Percentiles rank a stretch among this genome's conserved stretches.
Conservation (phyloP, 2,888 invertebrate genomes). For the Dynastes hyllus region DNA sequence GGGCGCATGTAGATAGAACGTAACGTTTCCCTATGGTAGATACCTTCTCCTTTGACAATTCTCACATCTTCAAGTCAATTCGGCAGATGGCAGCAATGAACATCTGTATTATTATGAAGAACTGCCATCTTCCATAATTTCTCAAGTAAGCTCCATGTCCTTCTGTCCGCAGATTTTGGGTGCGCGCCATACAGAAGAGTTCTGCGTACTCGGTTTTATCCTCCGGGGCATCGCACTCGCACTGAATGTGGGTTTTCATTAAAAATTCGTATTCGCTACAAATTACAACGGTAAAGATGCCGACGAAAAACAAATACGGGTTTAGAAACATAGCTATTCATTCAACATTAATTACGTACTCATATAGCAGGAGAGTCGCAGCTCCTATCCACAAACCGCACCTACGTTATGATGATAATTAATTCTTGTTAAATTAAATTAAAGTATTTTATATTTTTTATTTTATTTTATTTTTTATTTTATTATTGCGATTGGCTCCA, state of each 20-base stretch:
- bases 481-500: too few species aligned
- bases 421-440: too few species aligned
- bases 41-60: not conserved
- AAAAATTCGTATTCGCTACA: conserved; percentile 13
- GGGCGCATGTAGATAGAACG: not conserved
- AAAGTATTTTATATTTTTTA: too few species aligned
- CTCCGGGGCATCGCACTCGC: not conserved
- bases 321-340: not conserved
- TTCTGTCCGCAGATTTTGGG: conserved; percentile 8
- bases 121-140: conserved; percentile 38
- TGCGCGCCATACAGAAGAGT: conserved; percentile 29
- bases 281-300: not conserved
- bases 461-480: too few species aligned
- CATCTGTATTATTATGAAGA: conserved; percentile 36
- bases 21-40: conserved; percentile 12
- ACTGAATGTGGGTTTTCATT: not conserved
- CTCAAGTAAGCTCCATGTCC: conserved; percentile 9
- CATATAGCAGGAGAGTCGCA: too few species aligned
- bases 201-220: conserved; percentile 14
- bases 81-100: conserved; percentile 8
- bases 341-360: too few species aligned
- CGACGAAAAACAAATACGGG: not conserved
- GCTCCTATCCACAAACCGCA: too few species aligned
- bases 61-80: conserved; percentile 3
- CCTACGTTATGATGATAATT: too few species aligned